These are phyloP conservation scores for Agrochola litura DNA, from an alignment of 2,888 invertebrate species.

Conservation along the genomic window DNA sequence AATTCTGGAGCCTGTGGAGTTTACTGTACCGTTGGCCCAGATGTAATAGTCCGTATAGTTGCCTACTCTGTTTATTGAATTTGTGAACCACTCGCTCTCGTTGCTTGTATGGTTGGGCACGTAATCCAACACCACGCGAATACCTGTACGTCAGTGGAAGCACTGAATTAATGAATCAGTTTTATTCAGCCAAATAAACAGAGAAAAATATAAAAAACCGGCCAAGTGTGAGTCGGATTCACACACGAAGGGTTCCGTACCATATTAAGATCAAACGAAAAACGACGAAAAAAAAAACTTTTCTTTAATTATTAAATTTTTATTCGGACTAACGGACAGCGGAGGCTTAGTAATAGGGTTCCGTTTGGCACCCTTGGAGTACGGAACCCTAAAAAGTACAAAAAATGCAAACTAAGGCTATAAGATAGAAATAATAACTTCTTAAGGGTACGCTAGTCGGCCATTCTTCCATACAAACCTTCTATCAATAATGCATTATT, in stretches of 20 bases:
- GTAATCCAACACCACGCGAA: constrained; percentile 91
- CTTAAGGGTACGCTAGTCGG: too few species aligned
- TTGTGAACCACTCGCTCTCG: constrained; percentile 95
- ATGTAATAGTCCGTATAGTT: constrained; percentile 93
- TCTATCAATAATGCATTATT: too few species aligned
- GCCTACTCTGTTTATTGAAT: constrained; percentile 90
- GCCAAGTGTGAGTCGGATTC: too few species aligned
- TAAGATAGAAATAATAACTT: background rate
- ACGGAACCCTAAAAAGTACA: too few species aligned
- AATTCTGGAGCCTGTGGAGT: constrained; percentile 67
- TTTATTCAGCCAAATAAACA: background rate
- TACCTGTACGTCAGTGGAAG: constrained; percentile 70
- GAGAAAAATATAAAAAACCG: background rate
- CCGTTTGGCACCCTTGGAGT: too few species aligned
- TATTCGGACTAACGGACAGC: too few species aligned
- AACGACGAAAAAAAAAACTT: too few species aligned
- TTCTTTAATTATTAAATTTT: too few species aligned
- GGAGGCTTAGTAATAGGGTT: too few species aligned
- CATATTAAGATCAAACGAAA: too few species aligned
- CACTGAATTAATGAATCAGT: background rate
- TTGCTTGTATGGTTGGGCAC: constrained; percentile 95
- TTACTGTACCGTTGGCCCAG: constrained; percentile 90
- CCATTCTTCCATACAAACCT: too few species aligned
- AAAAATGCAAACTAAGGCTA: background rate
- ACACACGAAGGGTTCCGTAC: too few species aligned